Evolutionary conservation across 1,140 invertebrate genomes (phyloP), one percentile per base, ranked within the genome.

Genomic region (Goniozus legneri): DNA sequence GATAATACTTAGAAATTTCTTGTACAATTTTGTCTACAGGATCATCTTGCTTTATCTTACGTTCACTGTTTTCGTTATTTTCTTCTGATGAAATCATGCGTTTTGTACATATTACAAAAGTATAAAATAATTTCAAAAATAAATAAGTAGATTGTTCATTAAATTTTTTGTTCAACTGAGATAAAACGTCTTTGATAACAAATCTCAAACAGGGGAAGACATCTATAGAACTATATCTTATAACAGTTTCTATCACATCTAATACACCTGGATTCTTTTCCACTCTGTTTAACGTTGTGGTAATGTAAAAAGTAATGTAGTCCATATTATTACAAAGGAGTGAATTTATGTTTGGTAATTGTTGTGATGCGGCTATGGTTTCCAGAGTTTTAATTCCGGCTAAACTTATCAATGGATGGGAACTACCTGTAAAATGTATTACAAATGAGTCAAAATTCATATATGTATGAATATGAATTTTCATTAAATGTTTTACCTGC

Each of bases 281-380:
- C 39, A 80, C 66, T 57, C 77, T 77, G 14, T 78, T 78, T n/a
- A 87, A 70, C 65, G 82, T 79, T 0, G 79, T 61, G 10, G 79
- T 81, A 27, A 87, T 75, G 44, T 86, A 80, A 55, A 81, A 80
- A 0, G 83, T 81, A 53, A 86, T 79, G 56, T 86, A 87, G 65
- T 86, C 84, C 2, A 82, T 76, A 56, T 87, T 87, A 2, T 54
- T 47, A 18, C 73, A 71, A 21, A 87, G 70, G 15, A 87, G 70
- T 4, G 79, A 69, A 1, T 76, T 72, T 2, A 84, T 71, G 22
- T 68, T 66, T 3, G 56, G 31, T 47, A 78, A 73, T 0, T 70
- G 69, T 58, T 77, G 77, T 0, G 81, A 75, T 22, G 53, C 38
- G 2, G 81, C 76, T 14, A 86, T 73, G 40, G 75, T 71, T 31